phyloP scores from a whole-genome alignment of 2,797 vertebrate genomes.

The Pseudocheirus occidentalis region DNA sequence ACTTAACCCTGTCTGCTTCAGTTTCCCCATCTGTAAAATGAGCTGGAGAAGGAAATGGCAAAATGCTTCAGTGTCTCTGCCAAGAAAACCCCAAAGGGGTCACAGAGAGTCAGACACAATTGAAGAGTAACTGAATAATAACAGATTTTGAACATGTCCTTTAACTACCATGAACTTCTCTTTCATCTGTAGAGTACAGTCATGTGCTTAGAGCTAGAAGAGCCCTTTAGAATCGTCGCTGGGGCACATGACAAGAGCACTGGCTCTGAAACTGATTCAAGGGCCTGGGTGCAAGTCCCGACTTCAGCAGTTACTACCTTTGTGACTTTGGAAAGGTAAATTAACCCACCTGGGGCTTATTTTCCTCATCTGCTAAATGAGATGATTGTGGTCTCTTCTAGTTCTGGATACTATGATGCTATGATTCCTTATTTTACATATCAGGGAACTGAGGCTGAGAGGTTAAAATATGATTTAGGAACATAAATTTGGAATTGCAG shows the following conservation, averaged over 20 bases:
- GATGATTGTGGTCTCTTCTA: constrained; percentile 1
- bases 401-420: not conserved
- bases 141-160: not conserved
- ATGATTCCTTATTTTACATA: not conserved
- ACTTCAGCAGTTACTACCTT: not conserved
- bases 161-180: not conserved
- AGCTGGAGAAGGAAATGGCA: not conserved
- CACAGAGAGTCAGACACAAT: no score
- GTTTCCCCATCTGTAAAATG: not conserved
- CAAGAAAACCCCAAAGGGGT: not conserved
- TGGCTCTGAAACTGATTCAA: not conserved
- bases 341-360: not conserved
- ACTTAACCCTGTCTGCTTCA: not conserved
- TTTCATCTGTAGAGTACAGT: not conserved
- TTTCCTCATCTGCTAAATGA: not conserved
- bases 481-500: not conserved
- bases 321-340: not conserved
- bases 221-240: not conserved
- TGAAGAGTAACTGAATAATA: not conserved
- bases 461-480: not conserved
- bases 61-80: not conserved
- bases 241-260: not conserved
- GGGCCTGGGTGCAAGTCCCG: not conserved
- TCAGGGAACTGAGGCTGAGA: not conserved
- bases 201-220: not conserved